A percentile compares a stretch with the other conserved stretches of the same genome.
Conservation (phyloP, 2,888 invertebrate genomes). For the Gymnocheta viridis region DNA sequence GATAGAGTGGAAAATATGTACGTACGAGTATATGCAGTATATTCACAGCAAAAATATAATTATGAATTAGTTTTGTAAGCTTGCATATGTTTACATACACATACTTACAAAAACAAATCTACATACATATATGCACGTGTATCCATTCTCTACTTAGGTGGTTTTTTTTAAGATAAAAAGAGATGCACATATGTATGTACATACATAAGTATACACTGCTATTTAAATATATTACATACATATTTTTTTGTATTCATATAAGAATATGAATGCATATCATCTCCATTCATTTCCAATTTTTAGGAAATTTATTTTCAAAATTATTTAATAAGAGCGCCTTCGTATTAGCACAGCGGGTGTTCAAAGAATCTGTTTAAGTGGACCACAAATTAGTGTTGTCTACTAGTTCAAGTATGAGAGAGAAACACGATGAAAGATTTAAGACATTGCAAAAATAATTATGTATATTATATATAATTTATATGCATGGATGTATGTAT, state of each 20-base stretch:
- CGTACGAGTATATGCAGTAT: too few relatives aligned
- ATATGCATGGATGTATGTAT: too few relatives aligned
- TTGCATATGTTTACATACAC: neutral
- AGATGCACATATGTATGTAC: neutral
- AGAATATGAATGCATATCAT: neutral
- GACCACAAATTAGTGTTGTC: constrained; percentile 34
- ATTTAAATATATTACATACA: neutral
- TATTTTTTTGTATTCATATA: neutral
- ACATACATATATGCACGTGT: neutral
- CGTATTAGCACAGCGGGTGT: constrained; percentile 66
- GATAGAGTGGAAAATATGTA: neutral
- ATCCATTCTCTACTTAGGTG: constrained; percentile 29
- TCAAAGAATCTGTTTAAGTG: constrained; percentile 30
- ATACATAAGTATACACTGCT: neutral
- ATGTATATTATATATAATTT: too few relatives aligned
- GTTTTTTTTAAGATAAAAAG: constrained; percentile 40
- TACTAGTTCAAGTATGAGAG: neutral
- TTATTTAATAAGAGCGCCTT: constrained; percentile 66
- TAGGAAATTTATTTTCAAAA: constrained; percentile 62
- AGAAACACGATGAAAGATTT: neutral
- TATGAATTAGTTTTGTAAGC: neutral
- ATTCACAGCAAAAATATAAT: constrained; percentile 13
- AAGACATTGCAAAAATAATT: neutral
- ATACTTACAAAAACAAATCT: neutral
- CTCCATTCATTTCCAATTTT: constrained; percentile 38